Evolutionary conservation across 1,140 invertebrate species (phyloP).

Genomic region (Scaptomyza pallida): DNA sequence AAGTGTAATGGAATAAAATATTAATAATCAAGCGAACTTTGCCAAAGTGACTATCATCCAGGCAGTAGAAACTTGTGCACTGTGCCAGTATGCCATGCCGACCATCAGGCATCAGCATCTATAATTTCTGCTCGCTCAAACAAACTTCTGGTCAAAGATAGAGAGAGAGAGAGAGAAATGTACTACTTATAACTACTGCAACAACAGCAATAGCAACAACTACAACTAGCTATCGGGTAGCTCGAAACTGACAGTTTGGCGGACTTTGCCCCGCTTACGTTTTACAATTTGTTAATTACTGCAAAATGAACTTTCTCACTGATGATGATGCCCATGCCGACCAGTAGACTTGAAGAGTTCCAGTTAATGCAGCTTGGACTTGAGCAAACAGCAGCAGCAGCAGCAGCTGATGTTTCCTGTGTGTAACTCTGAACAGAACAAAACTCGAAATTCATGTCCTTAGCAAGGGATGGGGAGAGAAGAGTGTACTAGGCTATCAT

Average conservation of each 20-base stretch:
- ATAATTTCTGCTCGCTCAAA: slow-evolving; percentile 73
- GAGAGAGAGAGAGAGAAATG: neutral
- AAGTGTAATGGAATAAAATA: slow-evolving; percentile 78
- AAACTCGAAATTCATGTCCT: neutral
- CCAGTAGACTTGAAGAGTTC: neutral
- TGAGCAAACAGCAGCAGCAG: slow-evolving; percentile 57
- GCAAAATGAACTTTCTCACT: slow-evolving; percentile 73
- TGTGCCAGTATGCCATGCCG: slow-evolving; percentile 7
- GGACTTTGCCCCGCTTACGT: slow-evolving; percentile 37
- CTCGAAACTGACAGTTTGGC: slow-evolving; percentile 37
- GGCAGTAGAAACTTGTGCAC: slow-evolving; percentile 11
- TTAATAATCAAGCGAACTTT: slow-evolving; percentile 76
- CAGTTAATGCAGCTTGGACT: slow-evolving; percentile 15
- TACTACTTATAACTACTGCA: slow-evolving; percentile 50
- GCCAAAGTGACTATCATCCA: slow-evolving; percentile 73
- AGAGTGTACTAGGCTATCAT: neutral
- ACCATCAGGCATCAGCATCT: slow-evolving; percentile 67
- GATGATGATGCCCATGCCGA: slow-evolving; percentile 25
- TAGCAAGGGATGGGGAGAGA: neutral
- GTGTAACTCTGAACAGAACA: slow-evolving; percentile 26
- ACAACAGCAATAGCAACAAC: too few species aligned
- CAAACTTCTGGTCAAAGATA: slow-evolving; percentile 59
- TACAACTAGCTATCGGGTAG: slow-evolving; percentile 34
- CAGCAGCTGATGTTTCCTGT: slow-evolving; percentile 45
- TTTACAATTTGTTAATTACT: slow-evolving; percentile 83